These are phyloP conservation scores for Rhegmatorhina hoffmannsi DNA, from an alignment of 2,113 vertebrate species.

Conservation along the genomic window DNA sequence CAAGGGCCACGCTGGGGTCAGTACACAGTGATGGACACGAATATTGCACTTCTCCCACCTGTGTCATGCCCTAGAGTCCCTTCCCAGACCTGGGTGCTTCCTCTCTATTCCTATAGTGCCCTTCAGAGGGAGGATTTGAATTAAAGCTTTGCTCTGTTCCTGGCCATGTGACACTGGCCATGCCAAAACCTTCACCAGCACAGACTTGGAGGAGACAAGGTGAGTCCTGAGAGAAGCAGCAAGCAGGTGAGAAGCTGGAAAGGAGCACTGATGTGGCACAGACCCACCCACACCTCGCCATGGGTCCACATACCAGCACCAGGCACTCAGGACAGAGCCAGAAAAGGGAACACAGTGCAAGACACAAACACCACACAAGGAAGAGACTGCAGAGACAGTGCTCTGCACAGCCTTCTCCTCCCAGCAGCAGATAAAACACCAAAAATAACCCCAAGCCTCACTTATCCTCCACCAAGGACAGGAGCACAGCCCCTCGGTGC, in stretches of 20 bases:
- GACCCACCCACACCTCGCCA: background rate
- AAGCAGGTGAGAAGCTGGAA: background rate
- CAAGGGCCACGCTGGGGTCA: background rate
- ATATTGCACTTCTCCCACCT: slow-evolving; percentile 21
- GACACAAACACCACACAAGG: background rate
- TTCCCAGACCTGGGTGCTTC: background rate
- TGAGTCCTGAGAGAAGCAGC: background rate
- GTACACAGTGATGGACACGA: background rate
- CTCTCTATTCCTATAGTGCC: background rate
- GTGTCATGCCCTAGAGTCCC: background rate
- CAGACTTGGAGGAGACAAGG: background rate
- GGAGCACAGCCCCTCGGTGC: fast-evolving
- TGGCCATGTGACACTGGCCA: fast-evolving
- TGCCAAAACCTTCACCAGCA: background rate
- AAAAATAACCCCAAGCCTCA: background rate
- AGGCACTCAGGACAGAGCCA: background rate
- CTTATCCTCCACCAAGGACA: background rate
- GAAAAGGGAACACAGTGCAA: background rate
- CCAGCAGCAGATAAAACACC: background rate
- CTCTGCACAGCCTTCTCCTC: background rate
- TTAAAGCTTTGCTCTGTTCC: slow-evolving; percentile 1
- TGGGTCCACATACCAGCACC: fast-evolving
- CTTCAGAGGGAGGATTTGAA: background rate
- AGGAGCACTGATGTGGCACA: background rate
- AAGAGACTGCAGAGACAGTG: background rate